Evolutionary conservation across 2,113 vertebrate genomes (phyloP), one percentile per base, ranked within the genome.

Genomic region (Oryzias celebensis): DNA sequence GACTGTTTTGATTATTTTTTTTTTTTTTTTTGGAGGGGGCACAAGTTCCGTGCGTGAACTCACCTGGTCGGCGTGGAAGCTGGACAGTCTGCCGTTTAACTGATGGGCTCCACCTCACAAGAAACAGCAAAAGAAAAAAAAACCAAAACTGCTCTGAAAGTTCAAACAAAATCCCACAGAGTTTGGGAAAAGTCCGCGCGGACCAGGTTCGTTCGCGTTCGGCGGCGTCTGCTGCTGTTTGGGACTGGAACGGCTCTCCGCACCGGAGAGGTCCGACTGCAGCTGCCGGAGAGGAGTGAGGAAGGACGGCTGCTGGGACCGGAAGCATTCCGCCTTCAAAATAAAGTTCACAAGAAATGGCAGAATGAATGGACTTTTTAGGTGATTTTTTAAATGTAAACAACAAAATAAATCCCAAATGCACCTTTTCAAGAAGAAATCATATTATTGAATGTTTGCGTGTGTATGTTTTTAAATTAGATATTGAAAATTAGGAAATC

Each of bases 1-100:
- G 15, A 8, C 7, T 7, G 15, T n/a, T 7, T 5, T 46, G 44
- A 4, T 4, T n/a, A n/a, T n/a, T n/a, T n/a, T n/a, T n/a, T n/a
- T n/a, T n/a, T n/a, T 26, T 26, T 14, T 12, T 12, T 2, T 3
- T 2, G 3, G 8, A 17, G n/a, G 26, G 26, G 26, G 5, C 26
- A 28, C 26, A 36, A 12, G 36, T 36, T 2, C 36, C 36, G 36
- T 8, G 36, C 36, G 0, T 13, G 8, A 58, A 36, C 80, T 57
- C 58, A 85, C 86, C 75, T 85, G 73, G 59, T 7, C 2, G 52
- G 31, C 52, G 47, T 18, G 4, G 13, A 14, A 14, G 41, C n/a
- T 23, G 6, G 14, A 49, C 48, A 75, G 48, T 81, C 63, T 71
- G 58, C 58, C 64, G 62, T 58, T 68, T 55, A 42, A 8, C 14